Evolutionary conservation across 2,888 invertebrate species (phyloP), one percentile per base, ranked within the genome.

Genomic region (Habroteleia sp.): DNA sequence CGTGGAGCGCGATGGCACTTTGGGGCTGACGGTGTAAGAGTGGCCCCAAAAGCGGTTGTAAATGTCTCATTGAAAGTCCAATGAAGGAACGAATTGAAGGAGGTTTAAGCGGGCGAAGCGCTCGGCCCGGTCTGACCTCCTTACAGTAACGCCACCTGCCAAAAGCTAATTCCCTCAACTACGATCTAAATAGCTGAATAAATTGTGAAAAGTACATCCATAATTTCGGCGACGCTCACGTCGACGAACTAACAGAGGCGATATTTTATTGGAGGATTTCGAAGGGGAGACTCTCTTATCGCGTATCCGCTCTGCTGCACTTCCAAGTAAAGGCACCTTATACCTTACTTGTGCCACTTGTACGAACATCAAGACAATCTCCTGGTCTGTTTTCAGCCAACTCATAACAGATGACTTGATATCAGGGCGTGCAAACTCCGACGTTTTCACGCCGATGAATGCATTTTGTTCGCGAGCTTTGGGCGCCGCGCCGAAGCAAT

Each of bases 241-340:
- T 42, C 71, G 71, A 56, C 54, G 58, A 68, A 46, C 68, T 44
- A 44, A 58, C 69, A 39, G 52, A 44, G 52, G 35, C 65, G 65
- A 50, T 56, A 62, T 71, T 66, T 46, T 62, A 62, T 65, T 58
- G 69, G 46, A 63, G 68, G 54, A 41, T 65, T n/a, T 50, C 66
- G 62, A 66, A 80, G 77, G 81, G 82, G 82, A 83, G 82, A 83
- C 83, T 84, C 87, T 87, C 87, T 87, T 87, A 87, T 87, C 87
- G 83, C 82, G 79, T 85, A 78, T 83, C 79, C 86, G 85, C 87
- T 87, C 81, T 81, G 81, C 83, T 87, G 87, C 83, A 80, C 82
- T 84, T 84, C 81, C 82, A 80, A 83, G 79, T 83, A 80, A 83
- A 83, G 82, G 80, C 81, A 81, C 78, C 83, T 81, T 80, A 81